phyloP scores from a whole-genome alignment of 2,113 vertebrate genomes.

The Mirounga angustirostris region DNA sequence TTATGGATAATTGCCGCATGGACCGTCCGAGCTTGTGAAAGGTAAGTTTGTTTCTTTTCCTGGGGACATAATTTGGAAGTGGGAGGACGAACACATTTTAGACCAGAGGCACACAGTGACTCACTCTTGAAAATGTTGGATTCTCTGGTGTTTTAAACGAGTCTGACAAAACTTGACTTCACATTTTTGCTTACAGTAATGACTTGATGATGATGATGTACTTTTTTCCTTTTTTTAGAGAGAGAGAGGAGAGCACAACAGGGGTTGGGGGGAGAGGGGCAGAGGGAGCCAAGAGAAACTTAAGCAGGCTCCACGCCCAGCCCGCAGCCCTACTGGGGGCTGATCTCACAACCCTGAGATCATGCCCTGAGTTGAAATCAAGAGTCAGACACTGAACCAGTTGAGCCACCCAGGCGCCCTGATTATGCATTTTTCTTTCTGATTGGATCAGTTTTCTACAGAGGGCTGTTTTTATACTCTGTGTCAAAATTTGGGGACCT shows the following conservation, averaged over 20 bases:
- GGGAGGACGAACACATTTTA: not conserved
- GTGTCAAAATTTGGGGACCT: not conserved
- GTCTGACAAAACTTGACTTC: not conserved
- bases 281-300: not conserved
- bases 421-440: not conserved
- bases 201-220: not conserved
- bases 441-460: not conserved
- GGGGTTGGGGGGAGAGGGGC: not conserved
- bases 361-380: not conserved
- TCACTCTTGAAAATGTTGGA: not conserved
- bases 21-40: slow-evolving; percentile 99
- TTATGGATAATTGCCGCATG: slow-evolving; percentile 99
- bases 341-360: not conserved
- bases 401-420: not conserved
- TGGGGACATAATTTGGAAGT: slow-evolving; percentile 64
- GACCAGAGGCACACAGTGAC: not conserved
- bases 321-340: not conserved
- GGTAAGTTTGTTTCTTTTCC: slow-evolving; percentile 90
- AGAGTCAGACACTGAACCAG: not conserved
- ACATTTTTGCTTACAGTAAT: not conserved
- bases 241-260: not conserved
- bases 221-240: not conserved
- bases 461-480: not conserved
- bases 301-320: not conserved
- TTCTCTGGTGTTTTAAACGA: slow-evolving; percentile 1